Conservation (phyloP, 2,113 vertebrate species). For the Neogale vison region DNA sequence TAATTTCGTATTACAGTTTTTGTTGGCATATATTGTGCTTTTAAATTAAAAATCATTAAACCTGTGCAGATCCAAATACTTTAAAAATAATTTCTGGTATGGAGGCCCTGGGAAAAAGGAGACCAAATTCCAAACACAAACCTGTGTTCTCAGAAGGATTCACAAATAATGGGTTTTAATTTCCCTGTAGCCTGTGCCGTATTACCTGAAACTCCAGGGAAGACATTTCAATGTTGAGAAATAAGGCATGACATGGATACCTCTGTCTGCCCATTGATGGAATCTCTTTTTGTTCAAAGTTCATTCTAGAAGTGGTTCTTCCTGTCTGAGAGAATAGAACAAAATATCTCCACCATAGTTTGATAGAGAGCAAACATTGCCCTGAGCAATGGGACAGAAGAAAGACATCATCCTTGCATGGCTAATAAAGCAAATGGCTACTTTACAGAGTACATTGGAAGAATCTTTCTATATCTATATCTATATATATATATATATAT, state of each 20-base stretch:
- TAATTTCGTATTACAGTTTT: background rate
- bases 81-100: background rate
- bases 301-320: background rate
- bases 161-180: background rate
- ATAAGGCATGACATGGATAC: background rate
- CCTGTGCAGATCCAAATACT: background rate
- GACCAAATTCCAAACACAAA: background rate
- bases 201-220: background rate
- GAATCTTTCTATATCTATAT: background rate
- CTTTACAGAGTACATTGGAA: background rate
- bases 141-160: background rate
- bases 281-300: background rate
- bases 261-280: background rate
- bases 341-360: background rate
- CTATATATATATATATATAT: no score
- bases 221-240: background rate
- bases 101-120: background rate
- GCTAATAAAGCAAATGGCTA: background rate
- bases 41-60: background rate
- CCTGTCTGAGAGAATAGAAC: background rate
- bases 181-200: background rate
- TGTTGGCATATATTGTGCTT: background rate
- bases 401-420: background rate
- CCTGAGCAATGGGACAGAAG: background rate
- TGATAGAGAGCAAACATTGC: background rate